These are phyloP conservation scores for Hemithea aestivaria DNA, from an alignment of 2,888 invertebrate species.

Conservation along the genomic window DNA sequence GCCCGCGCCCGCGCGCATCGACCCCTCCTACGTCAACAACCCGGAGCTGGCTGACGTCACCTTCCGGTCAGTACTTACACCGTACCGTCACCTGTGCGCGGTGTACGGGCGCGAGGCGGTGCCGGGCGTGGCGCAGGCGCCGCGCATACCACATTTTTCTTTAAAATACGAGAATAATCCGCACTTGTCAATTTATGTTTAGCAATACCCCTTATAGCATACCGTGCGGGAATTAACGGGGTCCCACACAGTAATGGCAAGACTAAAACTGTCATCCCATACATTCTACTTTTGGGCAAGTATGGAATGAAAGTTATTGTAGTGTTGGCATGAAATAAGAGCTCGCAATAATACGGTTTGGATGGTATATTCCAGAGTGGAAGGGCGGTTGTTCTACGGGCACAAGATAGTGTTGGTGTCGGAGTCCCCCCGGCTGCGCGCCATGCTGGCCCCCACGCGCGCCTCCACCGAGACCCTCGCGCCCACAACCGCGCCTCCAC, in stretches of 20 bases:
- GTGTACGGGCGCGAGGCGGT: slow-evolving; percentile 93
- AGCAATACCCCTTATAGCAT: too few species aligned
- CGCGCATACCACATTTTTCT: slow-evolving; percentile 78
- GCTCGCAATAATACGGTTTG: too few species aligned
- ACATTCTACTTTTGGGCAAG: too few species aligned
- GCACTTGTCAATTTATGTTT: too few species aligned
- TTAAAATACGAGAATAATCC: too few species aligned
- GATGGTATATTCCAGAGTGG: slow-evolving; percentile 79
- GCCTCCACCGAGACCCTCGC: slow-evolving; percentile 41
- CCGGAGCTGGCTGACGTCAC: slow-evolving; percentile 95
- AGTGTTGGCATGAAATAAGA: too few species aligned
- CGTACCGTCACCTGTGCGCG: slow-evolving; percentile 91
- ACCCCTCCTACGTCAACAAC: slow-evolving; percentile 96
- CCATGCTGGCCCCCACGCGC: slow-evolving; percentile 83
- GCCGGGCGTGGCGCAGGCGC: slow-evolving; percentile 75
- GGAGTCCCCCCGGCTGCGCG: slow-evolving; percentile 90
- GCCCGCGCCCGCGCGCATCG: slow-evolving; percentile 85
- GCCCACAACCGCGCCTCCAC: slow-evolving; percentile 67
- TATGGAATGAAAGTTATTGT: too few species aligned
- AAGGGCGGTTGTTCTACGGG: slow-evolving; percentile 93
- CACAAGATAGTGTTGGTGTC: slow-evolving; percentile 96
- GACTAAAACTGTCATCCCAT: too few species aligned
- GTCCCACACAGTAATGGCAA: too few species aligned
- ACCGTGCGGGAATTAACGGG: too few species aligned
- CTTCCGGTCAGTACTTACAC: slow-evolving; percentile 80